Evolutionary conservation across 2,797 vertebrate genomes (phyloP), one percentile per base, ranked within the genome.

Genomic region (Botia almorhae): DNA sequence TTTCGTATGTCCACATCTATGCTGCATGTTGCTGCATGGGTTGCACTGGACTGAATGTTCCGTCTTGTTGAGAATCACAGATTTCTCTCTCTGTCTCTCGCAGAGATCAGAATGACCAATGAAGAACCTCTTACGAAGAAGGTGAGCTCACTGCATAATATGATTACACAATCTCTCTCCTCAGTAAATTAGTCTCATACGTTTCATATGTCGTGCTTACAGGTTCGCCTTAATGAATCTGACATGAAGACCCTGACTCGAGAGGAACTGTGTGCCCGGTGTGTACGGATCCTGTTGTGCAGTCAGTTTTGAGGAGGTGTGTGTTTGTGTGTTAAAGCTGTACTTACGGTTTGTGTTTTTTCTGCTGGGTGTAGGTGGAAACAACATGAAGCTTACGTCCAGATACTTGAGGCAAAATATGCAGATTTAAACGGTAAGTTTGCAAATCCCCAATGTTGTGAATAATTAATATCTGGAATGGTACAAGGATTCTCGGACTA

Each of bases 61-160:
- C 33, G 6, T 39, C 5, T 36, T 10, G 53, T 39, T 36, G 8
- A 69, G 53, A 74, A 16, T 13, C 21, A 14, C 5, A 10, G 5
- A 7, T 11, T 36, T 60, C 17, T 63, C 2, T 0, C 14, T 76
- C 26, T 51, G 80, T 14, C 80, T 86, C 1, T 16, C 82, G 1
- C 84, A 96, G 94, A 92, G 84, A 90, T 94, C 94, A 97, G 92
- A 85, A 99, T 99, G 97, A 99, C 97, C 87, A 99, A 98, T 93
- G 98, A 99, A 93, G 98, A 99, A 92, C 98, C 98, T 92, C 96
- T 99, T 56, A 97, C 96, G 75, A 99, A 99, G 93, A 99, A 98
- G 96, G 98, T 98, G 91, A 91, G 89, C 56, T 33, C 84, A 51
- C 63, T 48, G 48, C 0, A 6, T 63, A 50, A 82, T 55, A 14